phyloP scores from a whole-genome alignment of 23 tunicate genomes.

The Trididemnum nubilum region DNA sequence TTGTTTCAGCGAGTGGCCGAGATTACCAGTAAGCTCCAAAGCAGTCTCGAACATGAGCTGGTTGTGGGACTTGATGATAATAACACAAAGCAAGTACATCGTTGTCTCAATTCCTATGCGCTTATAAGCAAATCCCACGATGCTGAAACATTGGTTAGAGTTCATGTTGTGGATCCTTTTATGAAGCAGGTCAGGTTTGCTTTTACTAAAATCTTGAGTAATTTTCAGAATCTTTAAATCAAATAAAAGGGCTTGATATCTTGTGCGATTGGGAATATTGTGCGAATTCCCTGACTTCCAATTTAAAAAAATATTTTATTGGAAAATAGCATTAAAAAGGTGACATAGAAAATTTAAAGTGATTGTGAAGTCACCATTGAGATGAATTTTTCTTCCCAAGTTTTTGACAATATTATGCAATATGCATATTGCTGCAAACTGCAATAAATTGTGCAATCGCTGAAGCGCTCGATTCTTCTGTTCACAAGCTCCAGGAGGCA shows the following conservation, averaged over 20 bases:
- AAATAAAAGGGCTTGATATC: not conserved
- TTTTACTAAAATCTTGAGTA: too few species aligned
- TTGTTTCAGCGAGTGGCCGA: slow-evolving; percentile 71
- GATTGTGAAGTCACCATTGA: too few species aligned
- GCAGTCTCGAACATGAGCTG: slow-evolving; percentile 67
- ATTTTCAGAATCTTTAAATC: not conserved
- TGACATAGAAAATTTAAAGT: too few species aligned
- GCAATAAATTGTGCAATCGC: too few species aligned
- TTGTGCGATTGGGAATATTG: not conserved
- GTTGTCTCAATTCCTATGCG: slow-evolving; percentile 92
- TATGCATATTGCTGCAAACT: too few species aligned
- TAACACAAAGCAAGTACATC: slow-evolving; percentile 53
- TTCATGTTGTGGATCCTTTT: slow-evolving; percentile 68
- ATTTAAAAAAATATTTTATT: not conserved
- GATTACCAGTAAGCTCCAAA: slow-evolving; percentile 76
- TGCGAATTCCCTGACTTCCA: not conserved
- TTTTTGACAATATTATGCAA: too few species aligned
- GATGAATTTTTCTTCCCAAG: too few species aligned
- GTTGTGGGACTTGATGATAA: slow-evolving; percentile 45
- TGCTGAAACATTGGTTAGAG: slow-evolving; percentile 73
- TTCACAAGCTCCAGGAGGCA: too few species aligned
- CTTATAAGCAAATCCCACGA: slow-evolving; percentile 79
- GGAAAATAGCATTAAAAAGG: too few species aligned
- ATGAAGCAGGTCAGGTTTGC: slow-evolving; percentile 61
- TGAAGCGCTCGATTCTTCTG: too few species aligned